Evolutionary conservation across 2,888 invertebrate species (phyloP).

Genomic region (Lycocerus yunnanus): DNA sequence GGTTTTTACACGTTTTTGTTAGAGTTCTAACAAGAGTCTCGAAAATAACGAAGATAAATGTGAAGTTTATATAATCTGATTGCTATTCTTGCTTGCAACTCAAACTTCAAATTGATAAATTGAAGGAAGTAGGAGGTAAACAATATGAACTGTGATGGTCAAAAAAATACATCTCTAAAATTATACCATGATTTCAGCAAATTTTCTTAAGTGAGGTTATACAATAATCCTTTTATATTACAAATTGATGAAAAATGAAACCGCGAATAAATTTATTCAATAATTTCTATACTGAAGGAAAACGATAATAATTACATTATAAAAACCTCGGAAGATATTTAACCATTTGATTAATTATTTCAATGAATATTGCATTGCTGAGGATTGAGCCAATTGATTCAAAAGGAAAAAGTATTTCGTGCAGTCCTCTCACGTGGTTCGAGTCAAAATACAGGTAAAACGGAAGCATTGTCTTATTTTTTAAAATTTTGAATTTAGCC

Average conservation of each 20-base stretch:
- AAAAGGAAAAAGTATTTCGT: too few relatives aligned
- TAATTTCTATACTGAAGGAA: neutral
- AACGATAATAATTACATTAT: neutral
- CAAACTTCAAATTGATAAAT: conserved; percentile 8
- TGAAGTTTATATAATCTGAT: conserved; percentile 1
- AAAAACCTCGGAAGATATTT: too few relatives aligned
- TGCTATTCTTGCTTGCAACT: neutral
- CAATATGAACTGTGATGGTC: neutral
- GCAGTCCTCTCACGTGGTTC: neutral
- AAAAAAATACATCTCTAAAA: neutral
- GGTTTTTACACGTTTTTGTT: neutral
- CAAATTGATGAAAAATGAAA: neutral
- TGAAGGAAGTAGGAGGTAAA: conserved; percentile 3
- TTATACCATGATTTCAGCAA: neutral
- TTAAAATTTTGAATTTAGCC: neutral
- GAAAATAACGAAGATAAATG: neutral
- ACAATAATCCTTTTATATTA: neutral
- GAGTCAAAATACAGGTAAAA: neutral
- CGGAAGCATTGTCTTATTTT: neutral
- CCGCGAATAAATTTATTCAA: neutral
- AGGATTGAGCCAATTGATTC: too few relatives aligned
- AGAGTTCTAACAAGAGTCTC: neutral
- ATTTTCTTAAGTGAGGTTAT: neutral
- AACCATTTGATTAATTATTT: too few relatives aligned
- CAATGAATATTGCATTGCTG: too few relatives aligned